Base-by-base conservation (phyloP, 2,888 invertebrate species). In the Autographa gamma region DNA sequence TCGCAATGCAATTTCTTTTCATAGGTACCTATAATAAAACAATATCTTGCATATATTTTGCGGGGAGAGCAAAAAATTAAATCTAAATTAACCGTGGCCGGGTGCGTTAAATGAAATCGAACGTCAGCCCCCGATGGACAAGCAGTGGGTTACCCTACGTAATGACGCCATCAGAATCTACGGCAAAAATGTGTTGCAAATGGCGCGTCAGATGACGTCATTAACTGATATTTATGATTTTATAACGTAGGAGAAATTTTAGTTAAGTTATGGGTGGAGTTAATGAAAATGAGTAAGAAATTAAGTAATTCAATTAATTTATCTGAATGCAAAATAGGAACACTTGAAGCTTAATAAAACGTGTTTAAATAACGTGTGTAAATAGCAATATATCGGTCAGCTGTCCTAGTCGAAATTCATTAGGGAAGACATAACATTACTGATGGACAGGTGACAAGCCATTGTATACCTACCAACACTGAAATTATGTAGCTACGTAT, bases 21-120 rank as follows among this genome's bases (percentile, higher is more conserved):
- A 63, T 63, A 65, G 25, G 32, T 16, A 56, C 31, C 31, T 58
- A 14, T 3, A 54, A 63, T 69, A 65, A 34, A 5, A 43, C 16
- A 79, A 81, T 83, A 25, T 84, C 77, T 79, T 81, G 60, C 69
- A 82, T 80, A 83, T 60, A 56, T 68, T 76, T 86, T 9, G 54
- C 13, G 88, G 91, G 92, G 89, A 86, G 89, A 83, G 90, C 87
- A 91, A 91, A 93, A n/a, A 94, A 95, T 95, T 94, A 94, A 94
- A 93, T 93, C 91, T 87, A 91, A 93, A 94, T 95, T 93, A 95
- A 92, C 91, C 91, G 87, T 77, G 78, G 86, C 91, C 90, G 92
- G 93, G 87, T 93, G 93, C 82, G 92, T 90, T 91, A 92, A 94
- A 95, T 95, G 93, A 93, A 95, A 95, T 93, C 90, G 91, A 93